Conservation (phyloP, 2,888 invertebrate genomes). For the Parnassius glacialis region DNA sequence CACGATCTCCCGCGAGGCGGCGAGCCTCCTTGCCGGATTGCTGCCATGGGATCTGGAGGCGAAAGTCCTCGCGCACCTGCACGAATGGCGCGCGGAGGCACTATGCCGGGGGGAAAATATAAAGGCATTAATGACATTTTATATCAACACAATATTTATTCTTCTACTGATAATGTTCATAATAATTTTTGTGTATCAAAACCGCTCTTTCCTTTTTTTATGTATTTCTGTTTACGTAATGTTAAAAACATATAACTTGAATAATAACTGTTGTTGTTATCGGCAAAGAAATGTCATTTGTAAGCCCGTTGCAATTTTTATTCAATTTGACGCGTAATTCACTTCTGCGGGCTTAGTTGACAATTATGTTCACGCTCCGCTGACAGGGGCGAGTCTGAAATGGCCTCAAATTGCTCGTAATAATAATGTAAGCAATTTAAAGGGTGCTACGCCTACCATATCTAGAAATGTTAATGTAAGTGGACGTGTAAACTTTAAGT, state of each 20-base stretch:
- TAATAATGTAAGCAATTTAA: constrained; percentile 7
- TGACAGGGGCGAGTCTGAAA: constrained; percentile 2
- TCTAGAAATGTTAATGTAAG: not conserved
- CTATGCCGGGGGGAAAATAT: too few relatives aligned
- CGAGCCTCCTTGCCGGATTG: too few relatives aligned
- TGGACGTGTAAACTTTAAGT: not conserved
- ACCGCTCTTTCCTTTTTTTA: too few relatives aligned
- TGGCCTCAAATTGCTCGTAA: constrained; percentile 13
- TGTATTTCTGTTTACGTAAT: too few relatives aligned
- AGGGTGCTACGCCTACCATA: not conserved
- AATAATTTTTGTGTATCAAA: too few relatives aligned
- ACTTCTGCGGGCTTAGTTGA: constrained; percentile 10
- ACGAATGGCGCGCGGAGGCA: too few relatives aligned
- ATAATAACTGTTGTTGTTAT: constrained; percentile 1
- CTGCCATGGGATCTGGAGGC: too few relatives aligned
- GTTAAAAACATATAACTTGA: not conserved
- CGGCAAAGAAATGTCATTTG: not conserved
- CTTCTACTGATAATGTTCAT: too few relatives aligned
- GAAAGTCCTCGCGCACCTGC: too few relatives aligned
- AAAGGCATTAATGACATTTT: too few relatives aligned
- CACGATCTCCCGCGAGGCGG: too few relatives aligned
- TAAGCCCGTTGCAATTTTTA: constrained; percentile 11
- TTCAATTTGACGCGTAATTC: constrained; percentile 5
- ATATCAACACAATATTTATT: too few relatives aligned
- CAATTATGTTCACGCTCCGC: constrained; percentile 13